phyloP scores from a whole-genome alignment of 1,140 invertebrate genomes.

The Bombus haemorrhoidalis region DNA sequence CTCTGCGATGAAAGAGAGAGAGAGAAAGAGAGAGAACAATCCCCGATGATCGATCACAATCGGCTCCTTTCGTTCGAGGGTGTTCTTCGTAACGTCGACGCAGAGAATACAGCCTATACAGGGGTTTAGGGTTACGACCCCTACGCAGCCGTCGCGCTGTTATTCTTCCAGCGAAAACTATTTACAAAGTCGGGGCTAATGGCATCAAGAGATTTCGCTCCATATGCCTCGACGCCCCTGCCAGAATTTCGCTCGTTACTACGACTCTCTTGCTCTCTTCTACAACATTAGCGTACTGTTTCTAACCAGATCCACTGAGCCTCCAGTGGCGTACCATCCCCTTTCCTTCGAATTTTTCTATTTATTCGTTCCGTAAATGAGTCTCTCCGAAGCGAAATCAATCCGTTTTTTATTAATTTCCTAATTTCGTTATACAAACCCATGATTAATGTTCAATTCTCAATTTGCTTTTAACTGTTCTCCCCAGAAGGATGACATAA shows the following conservation, averaged over 20 bases:
- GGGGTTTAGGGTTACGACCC: slow-evolving; percentile 73
- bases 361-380: not conserved
- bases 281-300: slow-evolving; percentile 65
- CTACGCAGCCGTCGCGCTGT: slow-evolving; percentile 67
- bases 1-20: slow-evolving; percentile 1
- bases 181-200: slow-evolving; percentile 81
- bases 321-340: slow-evolving; percentile 56
- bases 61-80: slow-evolving; percentile 65
- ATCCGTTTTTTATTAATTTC: no score
- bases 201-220: slow-evolving; percentile 78
- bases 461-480: no score
- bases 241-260: slow-evolving; percentile 39
- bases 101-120: slow-evolving; percentile 58
- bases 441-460: no score
- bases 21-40: slow-evolving; percentile 57
- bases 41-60: slow-evolving; percentile 78
- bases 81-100: slow-evolving; percentile 59
- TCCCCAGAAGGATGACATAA: no score
- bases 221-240: slow-evolving; percentile 63
- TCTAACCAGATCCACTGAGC: slow-evolving; percentile 56
- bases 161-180: slow-evolving; percentile 80
- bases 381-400: no score
- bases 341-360: not conserved
- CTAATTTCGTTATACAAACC: no score
- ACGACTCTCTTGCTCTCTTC: slow-evolving; percentile 42